phyloP scores from a whole-genome alignment of 2,888 invertebrate genomes.

The Helicoverpa assulta region DNA sequence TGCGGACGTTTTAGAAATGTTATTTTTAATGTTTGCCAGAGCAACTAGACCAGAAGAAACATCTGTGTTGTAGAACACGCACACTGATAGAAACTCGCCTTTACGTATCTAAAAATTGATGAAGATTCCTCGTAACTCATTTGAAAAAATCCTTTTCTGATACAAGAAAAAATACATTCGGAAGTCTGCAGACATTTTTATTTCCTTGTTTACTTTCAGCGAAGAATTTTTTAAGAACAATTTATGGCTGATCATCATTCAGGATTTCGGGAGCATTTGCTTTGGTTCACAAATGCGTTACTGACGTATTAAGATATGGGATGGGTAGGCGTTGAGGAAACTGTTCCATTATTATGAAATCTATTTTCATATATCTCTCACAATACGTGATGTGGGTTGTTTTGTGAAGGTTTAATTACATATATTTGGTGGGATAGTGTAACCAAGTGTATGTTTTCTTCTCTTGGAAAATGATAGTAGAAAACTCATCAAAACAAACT shows the following conservation, averaged over 20 bases:
- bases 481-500: too few species aligned
- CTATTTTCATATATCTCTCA: constrained; percentile 16
- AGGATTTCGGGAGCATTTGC: constrained; percentile 38
- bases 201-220: constrained; percentile 35
- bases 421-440: too few species aligned
- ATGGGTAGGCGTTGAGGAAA: constrained; percentile 6
- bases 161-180: constrained; percentile 9
- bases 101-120: background rate
- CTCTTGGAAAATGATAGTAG: too few species aligned
- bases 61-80: too few species aligned
- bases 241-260: constrained; percentile 49
- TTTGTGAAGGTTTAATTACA: background rate
- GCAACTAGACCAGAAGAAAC: too few species aligned
- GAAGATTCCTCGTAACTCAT: background rate
- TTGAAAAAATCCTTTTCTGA: constrained; percentile 15
- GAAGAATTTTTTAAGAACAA: constrained; percentile 34
- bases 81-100: too few species aligned
- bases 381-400: background rate
- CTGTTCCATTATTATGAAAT: constrained; percentile 18
- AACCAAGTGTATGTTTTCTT: too few species aligned
- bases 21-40: too few species aligned
- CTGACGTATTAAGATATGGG: constrained; percentile 14
- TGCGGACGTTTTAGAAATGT: too few species aligned
- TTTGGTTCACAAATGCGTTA: constrained; percentile 32
- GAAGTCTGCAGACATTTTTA: constrained; percentile 35